Conservation (phyloP, 2,797 vertebrate species). For the Phalloptychus januarius region DNA sequence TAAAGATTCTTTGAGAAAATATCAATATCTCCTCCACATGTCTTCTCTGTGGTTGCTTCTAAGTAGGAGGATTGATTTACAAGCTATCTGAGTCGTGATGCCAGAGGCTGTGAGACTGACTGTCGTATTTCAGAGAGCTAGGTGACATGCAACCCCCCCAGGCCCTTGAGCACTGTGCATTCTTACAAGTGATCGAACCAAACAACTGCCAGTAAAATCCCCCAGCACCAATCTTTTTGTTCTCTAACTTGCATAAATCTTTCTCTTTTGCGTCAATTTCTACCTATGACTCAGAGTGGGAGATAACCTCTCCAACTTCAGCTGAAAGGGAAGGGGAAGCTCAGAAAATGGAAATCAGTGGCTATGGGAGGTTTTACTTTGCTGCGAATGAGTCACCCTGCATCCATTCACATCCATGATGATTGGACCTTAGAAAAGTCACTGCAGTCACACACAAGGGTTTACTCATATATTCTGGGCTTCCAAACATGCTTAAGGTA, state of each 20-base stretch:
- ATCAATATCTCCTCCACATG: conserved; percentile 20
- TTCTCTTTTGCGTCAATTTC: conserved; percentile 29
- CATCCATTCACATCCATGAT: conserved; percentile 35
- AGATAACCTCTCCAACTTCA: conserved; percentile 55
- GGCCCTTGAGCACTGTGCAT: conserved; percentile 59
- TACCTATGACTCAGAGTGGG: conserved; percentile 60
- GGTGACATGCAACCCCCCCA: conserved; percentile 35
- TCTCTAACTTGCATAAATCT: conserved; percentile 41
- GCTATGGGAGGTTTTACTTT: conserved; percentile 47
- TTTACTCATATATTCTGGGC: conserved; percentile 12
- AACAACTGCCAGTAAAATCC: conserved; percentile 55
- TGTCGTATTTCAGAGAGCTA: conserved; percentile 31
- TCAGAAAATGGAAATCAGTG: conserved; percentile 49
- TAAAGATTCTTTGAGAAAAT: conserved; percentile 42
- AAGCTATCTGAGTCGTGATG: conserved; percentile 35
- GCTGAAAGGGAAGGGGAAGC: conserved; percentile 41
- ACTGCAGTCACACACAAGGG: conserved; percentile 33
- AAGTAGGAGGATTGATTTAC: conserved; percentile 12
- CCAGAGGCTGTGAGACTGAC: conserved; percentile 35
- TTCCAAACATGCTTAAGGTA: conserved; percentile 25
- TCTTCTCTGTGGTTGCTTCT: background rate
- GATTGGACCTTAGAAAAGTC: conserved; percentile 14
- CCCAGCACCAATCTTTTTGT: conserved; percentile 20
- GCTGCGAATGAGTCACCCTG: conserved; percentile 56
- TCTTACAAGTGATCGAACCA: conserved; percentile 43